Base-by-base conservation (phyloP, 2,888 invertebrate genomes). In the Hirtodrosophila cameraria region DNA sequence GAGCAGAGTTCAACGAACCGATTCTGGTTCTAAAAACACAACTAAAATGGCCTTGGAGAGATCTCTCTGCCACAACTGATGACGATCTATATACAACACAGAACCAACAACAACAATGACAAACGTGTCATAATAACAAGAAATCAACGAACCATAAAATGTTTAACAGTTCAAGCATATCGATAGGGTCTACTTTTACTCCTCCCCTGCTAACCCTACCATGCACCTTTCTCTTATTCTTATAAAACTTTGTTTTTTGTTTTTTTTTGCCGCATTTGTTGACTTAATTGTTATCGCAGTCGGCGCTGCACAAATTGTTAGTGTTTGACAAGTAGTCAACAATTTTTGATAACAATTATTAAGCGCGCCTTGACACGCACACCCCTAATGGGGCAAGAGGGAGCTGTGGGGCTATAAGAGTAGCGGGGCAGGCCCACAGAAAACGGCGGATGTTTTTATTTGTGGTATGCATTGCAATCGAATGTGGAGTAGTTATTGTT, bases 281-380 rank as follows among this genome's bases (percentile, higher is more conserved):
- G 80, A 83, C 77, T 75, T 77, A 79, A 75, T 68, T 75, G 77
- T 80, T 81, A 81, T 83, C 80, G 65, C 75, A 38, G 30, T 48
- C n/a, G 46, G 52, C 68, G 63, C 46, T 71, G 77, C 82, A 79
- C 82, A 83, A 81, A 83, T 84, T 78, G 81, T 84, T 65, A 66
- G 59, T 82, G 85, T 84, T 84, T 82, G 82, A 82, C 82, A 82
- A 82, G 79, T 82, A 84, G 82, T 82, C 82, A 76, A 79, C 76
- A 68, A 62, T 60, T 75, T 66, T 75, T 81, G 81, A 84, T 84
- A 82, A 82, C 69, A 72, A 79, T 69, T 82, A 72, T 64, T 57
- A 59, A 60, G 57, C 33, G 60, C 60, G 59, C 48, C 60, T 65
- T 65, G 55, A 60, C 70, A 55, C 45, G 65, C 70, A 53, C 27